phyloP scores from a whole-genome alignment of 2,797 vertebrate species.

The Bryconaethiops microstoma region DNA sequence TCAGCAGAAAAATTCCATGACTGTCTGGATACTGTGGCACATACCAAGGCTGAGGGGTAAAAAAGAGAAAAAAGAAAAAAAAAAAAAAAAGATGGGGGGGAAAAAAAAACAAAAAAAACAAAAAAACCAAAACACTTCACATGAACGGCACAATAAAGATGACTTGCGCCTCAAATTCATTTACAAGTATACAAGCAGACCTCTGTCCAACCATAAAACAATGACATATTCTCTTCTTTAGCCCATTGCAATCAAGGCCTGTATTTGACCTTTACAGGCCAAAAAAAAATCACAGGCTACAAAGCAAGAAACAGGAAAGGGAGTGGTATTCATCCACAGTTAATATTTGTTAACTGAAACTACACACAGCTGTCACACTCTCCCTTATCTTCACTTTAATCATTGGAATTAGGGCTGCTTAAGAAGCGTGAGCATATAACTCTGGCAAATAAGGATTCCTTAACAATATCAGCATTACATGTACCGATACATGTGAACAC shows the following conservation, averaged over 20 bases:
- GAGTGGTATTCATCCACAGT: constrained; percentile 40
- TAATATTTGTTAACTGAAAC: constrained; percentile 21
- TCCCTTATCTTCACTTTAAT: constrained; percentile 24
- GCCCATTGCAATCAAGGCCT: constrained; percentile 23
- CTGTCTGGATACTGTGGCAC: constrained; percentile 14
- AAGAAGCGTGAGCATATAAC: constrained; percentile 39
- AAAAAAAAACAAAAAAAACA: not conserved
- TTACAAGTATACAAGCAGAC: constrained; percentile 52
- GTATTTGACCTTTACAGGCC: constrained; percentile 39
- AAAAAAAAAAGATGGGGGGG: too few species aligned
- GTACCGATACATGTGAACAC: constrained; percentile 46
- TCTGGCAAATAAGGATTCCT: constrained; percentile 45
- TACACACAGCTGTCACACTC: constrained; percentile 17
- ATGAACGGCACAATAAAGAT: constrained; percentile 50
- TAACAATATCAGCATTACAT: constrained; percentile 44
- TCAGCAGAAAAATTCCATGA: constrained; percentile 22
- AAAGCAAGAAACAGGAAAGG: constrained; percentile 37
- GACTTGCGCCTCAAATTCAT: constrained; percentile 46
- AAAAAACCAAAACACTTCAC: constrained; percentile 34
- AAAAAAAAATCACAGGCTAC: constrained; percentile 44
- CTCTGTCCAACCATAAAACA: constrained; percentile 40
- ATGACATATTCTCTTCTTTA: constrained; percentile 22
- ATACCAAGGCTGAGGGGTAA: not conserved
- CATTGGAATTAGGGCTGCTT: constrained; percentile 34
- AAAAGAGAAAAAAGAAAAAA: too few species aligned